These are phyloP conservation scores for Lutjanus campechanus DNA, from an alignment of 2,797 vertebrate genomes.

Conservation along the genomic window DNA sequence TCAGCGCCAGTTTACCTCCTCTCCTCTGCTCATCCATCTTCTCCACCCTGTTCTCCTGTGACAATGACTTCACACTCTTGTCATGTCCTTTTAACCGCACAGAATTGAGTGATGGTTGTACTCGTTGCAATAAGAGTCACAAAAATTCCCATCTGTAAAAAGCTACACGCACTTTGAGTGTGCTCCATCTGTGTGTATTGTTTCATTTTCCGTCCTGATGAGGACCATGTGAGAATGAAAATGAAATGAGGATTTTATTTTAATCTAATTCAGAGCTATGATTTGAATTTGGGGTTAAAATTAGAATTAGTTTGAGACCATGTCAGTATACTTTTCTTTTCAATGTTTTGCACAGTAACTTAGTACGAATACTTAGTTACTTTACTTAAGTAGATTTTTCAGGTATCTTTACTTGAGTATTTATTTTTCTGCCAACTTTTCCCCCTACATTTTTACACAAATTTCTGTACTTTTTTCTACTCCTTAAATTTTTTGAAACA, in stretches of 20 bases:
- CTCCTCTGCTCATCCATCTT: conserved; percentile 51
- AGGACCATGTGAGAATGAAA: conserved; percentile 15
- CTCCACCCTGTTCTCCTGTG: conserved; percentile 19
- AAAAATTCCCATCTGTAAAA: conserved; percentile 27
- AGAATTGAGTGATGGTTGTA: conserved; percentile 33
- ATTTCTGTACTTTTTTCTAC: no score
- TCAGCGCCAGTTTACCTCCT: conserved; percentile 28
- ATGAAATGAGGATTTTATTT: not conserved
- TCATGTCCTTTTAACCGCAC: conserved; percentile 53
- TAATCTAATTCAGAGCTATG: conserved; percentile 5
- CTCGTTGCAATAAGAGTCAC: conserved; percentile 21
- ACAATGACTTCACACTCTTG: conserved; percentile 64
- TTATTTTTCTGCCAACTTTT: no score
- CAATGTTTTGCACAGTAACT: no score
- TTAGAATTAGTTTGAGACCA: not conserved
- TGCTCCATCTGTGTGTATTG: not conserved
- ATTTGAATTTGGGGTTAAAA: conserved; percentile 4
- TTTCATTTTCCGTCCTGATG: conserved; percentile 13
- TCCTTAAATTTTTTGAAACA: no score
- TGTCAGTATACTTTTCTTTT: not conserved
- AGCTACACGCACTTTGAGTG: conserved; percentile 8
- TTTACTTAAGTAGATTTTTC: no score
- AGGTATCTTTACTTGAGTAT: no score
- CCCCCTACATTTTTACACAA: no score
- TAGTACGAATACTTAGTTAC: no score